phyloP scores from a whole-genome alignment of 2,888 invertebrate species.

The Bibio marci region DNA sequence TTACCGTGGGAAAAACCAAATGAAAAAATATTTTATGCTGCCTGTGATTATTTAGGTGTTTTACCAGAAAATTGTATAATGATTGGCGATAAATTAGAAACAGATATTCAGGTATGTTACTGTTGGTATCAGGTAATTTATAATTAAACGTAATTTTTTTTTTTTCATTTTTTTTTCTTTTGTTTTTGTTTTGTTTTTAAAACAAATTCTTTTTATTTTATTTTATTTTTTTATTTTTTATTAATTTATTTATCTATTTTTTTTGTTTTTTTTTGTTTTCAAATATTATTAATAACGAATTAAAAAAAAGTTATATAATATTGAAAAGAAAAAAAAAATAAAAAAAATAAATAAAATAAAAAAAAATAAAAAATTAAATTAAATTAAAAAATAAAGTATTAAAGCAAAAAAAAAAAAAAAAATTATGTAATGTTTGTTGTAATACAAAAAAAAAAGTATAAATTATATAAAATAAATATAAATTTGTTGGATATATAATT shows the following conservation, averaged over 20 bases:
- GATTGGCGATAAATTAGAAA: conserved; percentile 78
- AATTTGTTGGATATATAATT: too few relatives aligned
- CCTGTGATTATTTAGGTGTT: conserved; percentile 58
- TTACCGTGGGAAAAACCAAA: conserved; percentile 76
- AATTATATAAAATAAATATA: too few relatives aligned
- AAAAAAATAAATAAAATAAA: not conserved
- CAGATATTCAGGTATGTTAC: conserved; percentile 51
- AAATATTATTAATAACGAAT: not conserved
- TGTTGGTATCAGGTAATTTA: not conserved
- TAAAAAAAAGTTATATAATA: not conserved
- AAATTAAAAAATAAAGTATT: not conserved
- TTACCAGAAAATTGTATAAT: conserved; percentile 61
- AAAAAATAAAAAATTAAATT: not conserved
- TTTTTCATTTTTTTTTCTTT: not conserved
- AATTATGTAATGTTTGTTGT: too few relatives aligned
- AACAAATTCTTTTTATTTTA: not conserved
- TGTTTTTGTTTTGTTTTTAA: not conserved
- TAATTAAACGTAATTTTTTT: not conserved
- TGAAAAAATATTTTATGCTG: conserved; percentile 63
- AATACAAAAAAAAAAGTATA: too few relatives aligned
- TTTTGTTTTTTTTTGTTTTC: not conserved
- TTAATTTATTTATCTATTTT: not conserved
- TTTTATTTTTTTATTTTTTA: not conserved
- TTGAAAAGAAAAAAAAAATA: not conserved
- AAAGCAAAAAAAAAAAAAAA: not conserved